phyloP scores from a whole-genome alignment of 2,113 vertebrate genomes.

The Plestiodon gilberti region DNA sequence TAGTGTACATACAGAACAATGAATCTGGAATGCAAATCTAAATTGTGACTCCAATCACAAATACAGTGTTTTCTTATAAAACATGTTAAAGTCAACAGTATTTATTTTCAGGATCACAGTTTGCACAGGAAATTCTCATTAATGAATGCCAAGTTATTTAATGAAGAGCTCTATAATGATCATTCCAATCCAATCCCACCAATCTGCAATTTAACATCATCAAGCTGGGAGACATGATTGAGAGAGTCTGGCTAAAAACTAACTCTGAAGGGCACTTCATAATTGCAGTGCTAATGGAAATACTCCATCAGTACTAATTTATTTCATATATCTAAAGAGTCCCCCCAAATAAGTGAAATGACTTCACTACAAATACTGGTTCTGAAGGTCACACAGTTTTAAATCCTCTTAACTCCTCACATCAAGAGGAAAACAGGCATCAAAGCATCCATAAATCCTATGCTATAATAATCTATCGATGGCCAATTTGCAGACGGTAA shows the following conservation, averaged over 20 bases:
- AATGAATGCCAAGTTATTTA: conserved; percentile 9
- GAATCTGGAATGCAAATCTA: neutral
- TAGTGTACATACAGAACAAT: neutral
- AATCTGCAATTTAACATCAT: conserved; percentile 11
- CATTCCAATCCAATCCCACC: conserved; percentile 1
- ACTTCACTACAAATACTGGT: neutral
- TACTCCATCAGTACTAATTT: conserved; percentile 15
- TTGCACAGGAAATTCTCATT: neutral
- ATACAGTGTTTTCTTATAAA: neutral
- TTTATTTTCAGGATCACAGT: neutral
- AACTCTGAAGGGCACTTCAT: conserved; percentile 11
- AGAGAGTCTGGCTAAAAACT: conserved; percentile 10
- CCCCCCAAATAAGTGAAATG: neutral
- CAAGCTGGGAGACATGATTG: neutral
- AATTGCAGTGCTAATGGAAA: conserved; percentile 17
- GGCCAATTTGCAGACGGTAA: neutral
- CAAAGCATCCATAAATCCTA: neutral
- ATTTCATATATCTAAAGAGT: neutral
- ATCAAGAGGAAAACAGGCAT: neutral
- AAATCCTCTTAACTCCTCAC: neutral
- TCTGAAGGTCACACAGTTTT: neutral
- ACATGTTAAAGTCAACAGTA: neutral
- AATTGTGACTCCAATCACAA: neutral
- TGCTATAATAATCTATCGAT: neutral
- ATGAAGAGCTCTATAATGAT: neutral